phyloP scores from a whole-genome alignment of 2,888 invertebrate genomes.

The Trachelus troglodyta region DNA sequence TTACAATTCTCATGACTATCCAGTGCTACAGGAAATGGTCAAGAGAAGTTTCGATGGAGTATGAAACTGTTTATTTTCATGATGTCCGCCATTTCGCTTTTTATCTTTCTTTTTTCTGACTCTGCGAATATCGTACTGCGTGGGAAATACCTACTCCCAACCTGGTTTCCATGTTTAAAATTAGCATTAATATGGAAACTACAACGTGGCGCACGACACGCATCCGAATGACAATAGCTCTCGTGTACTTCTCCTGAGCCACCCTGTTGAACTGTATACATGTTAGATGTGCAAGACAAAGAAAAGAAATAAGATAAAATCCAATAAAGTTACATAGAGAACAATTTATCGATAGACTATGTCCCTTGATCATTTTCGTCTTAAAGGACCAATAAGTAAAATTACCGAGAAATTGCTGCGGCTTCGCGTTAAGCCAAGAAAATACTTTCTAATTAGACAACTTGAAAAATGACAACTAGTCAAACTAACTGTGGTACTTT shows the following conservation, averaged over 20 bases:
- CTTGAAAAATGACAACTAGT: background rate
- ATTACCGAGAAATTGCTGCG: background rate
- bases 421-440: background rate
- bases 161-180: conserved; percentile 52
- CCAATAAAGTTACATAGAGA: background rate
- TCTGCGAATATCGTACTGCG: background rate
- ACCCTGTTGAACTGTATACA: background rate
- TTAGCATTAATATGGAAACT: conserved; percentile 56
- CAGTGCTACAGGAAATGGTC: background rate
- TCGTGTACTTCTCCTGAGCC: background rate
- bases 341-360: background rate
- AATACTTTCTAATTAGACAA: background rate
- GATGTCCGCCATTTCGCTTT: background rate
- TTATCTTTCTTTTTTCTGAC: background rate
- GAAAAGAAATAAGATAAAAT: background rate
- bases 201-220: conserved; percentile 8
- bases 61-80: background rate
- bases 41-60: background rate
- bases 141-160: background rate
- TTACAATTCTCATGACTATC: background rate
- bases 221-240: background rate
- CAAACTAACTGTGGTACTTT: background rate
- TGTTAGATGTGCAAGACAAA: background rate
- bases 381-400: background rate
- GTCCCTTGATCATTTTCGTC: background rate